Evolutionary conservation across 2,888 invertebrate genomes (phyloP), one percentile per base, ranked within the genome.

Genomic region (Eupithecia vulgata): DNA sequence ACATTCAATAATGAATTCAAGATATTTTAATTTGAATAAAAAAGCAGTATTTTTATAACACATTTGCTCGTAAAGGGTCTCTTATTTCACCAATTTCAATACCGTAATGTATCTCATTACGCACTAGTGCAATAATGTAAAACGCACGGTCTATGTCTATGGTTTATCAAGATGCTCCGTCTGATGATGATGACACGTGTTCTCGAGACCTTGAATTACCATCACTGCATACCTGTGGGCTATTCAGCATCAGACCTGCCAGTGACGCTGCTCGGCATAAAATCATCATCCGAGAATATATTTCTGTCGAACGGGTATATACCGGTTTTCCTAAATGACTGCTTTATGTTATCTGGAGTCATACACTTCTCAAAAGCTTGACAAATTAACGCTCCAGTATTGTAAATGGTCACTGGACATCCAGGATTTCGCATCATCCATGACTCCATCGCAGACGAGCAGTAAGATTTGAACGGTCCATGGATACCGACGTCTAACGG

Each of bases 401-500:
- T 25, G 59, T 59, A 25, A 5, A 59, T 59, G 21, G 25, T 59
- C 25, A 59, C 59, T 25, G 59, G 59, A 10, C 25, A 25, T 12
- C 59, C 59, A 67, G 52, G 48, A 48, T 67, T 59, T 59, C 25
- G 21, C 59, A 59, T 25, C 59, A 59, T 59, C 59, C 59, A 59
- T 21, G 59, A 66, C 59, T 34, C 34, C 34, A 34, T 34, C 34
- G 34, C 5, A 5, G 34, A 34, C 34, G 34, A 2, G 5, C 5
- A 34, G 34, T 34, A 34, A 34, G 34, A 34, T 34, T 34, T 34
- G 5, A 34, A 34, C 34, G 34, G 34, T 2, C 70, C 70, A 57
- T 66, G 30, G 15, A 71, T 42, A 25, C 70, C 70, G 35, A 71
- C 70, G 30, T 66, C 70, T n/a, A 71, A 34, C 10, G 70, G 70